A percentile compares a stretch with the other conserved stretches of the same genome.
Evolutionary conservation across 2,113 vertebrate species (phyloP).

Genomic region (Callochromis pleurospilus): DNA sequence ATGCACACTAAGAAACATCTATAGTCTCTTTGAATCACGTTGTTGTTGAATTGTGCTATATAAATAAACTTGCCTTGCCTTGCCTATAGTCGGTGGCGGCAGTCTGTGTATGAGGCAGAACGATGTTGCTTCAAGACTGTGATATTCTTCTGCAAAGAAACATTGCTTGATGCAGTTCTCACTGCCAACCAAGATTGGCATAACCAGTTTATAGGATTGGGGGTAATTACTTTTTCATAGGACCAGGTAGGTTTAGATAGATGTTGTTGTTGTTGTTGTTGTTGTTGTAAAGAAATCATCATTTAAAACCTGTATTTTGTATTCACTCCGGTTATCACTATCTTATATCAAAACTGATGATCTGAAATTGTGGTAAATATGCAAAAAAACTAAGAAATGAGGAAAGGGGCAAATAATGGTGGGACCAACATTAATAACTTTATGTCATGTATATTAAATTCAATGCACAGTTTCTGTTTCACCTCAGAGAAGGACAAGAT

Average conservation of each 20-base stretch:
- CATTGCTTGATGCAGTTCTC: neutral
- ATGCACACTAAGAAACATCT: slow-evolving; percentile 29
- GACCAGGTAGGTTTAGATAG: neutral
- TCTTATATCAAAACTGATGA: neutral
- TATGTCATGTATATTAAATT: neutral
- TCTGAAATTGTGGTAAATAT: neutral
- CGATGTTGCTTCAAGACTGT: neutral
- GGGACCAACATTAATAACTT: neutral
- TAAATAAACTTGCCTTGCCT: neutral
- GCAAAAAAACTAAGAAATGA: neutral
- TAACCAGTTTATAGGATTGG: neutral
- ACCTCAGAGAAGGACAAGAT: neutral
- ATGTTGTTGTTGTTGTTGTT: neutral
- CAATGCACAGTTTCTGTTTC: neutral
- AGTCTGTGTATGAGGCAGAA: slow-evolving; percentile 1
- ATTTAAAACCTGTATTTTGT: neutral
- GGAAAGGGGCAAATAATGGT: neutral
- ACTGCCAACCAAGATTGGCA: neutral
- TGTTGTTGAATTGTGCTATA: neutral
- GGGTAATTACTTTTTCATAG: neutral
- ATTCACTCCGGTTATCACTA: neutral
- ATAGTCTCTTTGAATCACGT: neutral
- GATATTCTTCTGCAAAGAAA: neutral
- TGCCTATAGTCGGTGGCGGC: neutral
- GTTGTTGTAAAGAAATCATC: neutral